A percentile compares a stretch with the other conserved stretches of the same genome.
These are phyloP conservation scores for Poeciliopsis presidionis DNA, from an alignment of 2,797 vertebrate genomes.

Conservation along the genomic window DNA sequence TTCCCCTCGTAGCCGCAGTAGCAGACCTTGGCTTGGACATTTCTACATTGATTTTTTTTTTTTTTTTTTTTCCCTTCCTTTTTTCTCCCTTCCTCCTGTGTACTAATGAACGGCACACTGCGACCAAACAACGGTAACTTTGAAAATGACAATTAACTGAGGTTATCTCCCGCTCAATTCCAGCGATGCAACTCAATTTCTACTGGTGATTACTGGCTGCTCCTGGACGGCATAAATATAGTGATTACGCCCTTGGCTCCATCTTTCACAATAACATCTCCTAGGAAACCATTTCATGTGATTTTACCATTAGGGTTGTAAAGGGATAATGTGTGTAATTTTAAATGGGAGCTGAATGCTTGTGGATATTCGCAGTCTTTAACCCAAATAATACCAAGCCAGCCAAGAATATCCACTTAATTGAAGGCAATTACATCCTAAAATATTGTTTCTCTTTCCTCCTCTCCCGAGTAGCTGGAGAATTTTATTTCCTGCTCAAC, in stretches of 20 bases:
- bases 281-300: constrained; percentile 75
- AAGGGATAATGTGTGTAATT: constrained; percentile 75
- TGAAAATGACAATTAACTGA: constrained; percentile 75
- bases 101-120: constrained; percentile 65
- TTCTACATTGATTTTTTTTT: constrained; percentile 70
- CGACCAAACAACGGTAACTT: constrained; percentile 69
- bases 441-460: constrained; percentile 47
- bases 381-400: constrained; percentile 57
- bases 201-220: constrained; percentile 64
- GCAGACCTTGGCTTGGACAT: constrained; percentile 72
- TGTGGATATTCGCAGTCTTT: constrained; percentile 58
- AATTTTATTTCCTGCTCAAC: constrained; percentile 44
- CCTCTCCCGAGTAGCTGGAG: constrained; percentile 19
- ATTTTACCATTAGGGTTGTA: constrained; percentile 69
- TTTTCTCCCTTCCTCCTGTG: constrained; percentile 1
- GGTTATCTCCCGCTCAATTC: constrained; percentile 72
- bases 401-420: constrained; percentile 60
- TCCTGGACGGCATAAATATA: constrained; percentile 74
- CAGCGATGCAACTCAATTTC: constrained; percentile 65
- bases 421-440: constrained; percentile 62
- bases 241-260: constrained; percentile 69
- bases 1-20: constrained; percentile 61
- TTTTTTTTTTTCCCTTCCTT: not conserved
- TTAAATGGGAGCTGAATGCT: constrained; percentile 58
- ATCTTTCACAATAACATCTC: constrained; percentile 78